Conservation (phyloP, 2,888 invertebrate species). For the Aphidoletes aphidimyza region DNA sequence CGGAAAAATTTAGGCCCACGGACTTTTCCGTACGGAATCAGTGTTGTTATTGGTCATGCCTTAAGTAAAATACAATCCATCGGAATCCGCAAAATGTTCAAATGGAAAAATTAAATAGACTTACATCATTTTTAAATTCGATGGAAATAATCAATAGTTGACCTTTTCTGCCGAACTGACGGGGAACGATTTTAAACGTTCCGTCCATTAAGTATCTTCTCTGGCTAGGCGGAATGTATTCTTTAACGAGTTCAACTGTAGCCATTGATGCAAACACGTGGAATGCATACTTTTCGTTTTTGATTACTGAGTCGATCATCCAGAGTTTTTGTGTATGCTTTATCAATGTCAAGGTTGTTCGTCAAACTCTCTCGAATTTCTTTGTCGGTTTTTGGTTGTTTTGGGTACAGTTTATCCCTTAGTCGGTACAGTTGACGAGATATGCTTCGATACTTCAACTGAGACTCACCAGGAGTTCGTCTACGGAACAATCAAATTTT, state of each 20-base stretch:
- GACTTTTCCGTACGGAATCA: too few species aligned
- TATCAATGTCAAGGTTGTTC: background rate
- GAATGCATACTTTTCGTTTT: background rate
- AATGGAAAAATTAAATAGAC: background rate
- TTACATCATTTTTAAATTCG: background rate
- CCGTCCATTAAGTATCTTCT: background rate
- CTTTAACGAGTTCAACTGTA: background rate
- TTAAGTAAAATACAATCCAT: background rate
- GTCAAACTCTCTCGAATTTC: background rate
- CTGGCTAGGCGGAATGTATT: background rate
- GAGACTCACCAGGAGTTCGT: background rate
- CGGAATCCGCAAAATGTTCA: background rate
- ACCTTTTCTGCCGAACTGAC: background rate
- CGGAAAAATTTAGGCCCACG: too few species aligned
- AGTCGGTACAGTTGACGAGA: background rate
- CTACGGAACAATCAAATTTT: too few species aligned
- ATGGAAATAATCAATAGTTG: background rate
- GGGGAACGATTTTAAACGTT: background rate
- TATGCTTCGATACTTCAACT: background rate
- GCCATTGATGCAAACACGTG: background rate
- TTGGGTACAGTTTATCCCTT: background rate
- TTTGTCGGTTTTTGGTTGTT: background rate
- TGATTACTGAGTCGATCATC: background rate
- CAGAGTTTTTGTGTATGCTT: background rate
- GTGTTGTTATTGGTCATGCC: too few species aligned